Base-by-base conservation (phyloP, 2,888 invertebrate genomes). In the Acanthacorydalis orientalis region DNA sequence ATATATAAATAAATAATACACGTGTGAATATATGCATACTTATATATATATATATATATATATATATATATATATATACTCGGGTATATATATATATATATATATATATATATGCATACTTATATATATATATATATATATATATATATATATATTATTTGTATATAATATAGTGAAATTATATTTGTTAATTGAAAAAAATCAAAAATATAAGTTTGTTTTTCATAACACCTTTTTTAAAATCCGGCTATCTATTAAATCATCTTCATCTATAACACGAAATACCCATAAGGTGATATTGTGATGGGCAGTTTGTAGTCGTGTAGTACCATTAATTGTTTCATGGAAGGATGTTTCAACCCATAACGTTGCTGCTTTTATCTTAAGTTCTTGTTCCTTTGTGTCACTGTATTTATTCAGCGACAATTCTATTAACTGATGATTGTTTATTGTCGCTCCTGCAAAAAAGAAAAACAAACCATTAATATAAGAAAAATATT, bases 361-460 rank as follows among this genome's bases (percentile, higher is more conserved):
- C 80, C 89, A 85, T 53, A 91, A 74, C 55, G 80, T 80, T 33
- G 89, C 89, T 53, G 80, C 78, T 54, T 80, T 78, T 54, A 90
- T 84, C 54, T 77, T 72, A 54, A 86, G 70, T 55, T 80, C 81
- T 56, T 69, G 67, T 15, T 46, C 49, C 64, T 67, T 47, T 65
- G 68, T 55, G 65, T 67, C 46, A 64, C 65, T 51, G 68, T 72
- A 48, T 74, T 70, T 49, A 63, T 62, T 39, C 52, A 51, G 78
- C 48, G 84, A 78, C 68, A 91, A 91, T 65, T 90, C 88, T 56
- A 91, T 74, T 57, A 90, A 70, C 49, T 84, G 79, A 65, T 90
- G 89, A 46, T 86, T 84, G 63, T 89, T 89, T 58, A 88, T 72
- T 59, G 80, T 78, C 56, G 79, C 78, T 58, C 90, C 90, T 90